Evolutionary conservation across 2,797 vertebrate genomes (phyloP).

Genomic region (Rallus crepitans): DNA sequence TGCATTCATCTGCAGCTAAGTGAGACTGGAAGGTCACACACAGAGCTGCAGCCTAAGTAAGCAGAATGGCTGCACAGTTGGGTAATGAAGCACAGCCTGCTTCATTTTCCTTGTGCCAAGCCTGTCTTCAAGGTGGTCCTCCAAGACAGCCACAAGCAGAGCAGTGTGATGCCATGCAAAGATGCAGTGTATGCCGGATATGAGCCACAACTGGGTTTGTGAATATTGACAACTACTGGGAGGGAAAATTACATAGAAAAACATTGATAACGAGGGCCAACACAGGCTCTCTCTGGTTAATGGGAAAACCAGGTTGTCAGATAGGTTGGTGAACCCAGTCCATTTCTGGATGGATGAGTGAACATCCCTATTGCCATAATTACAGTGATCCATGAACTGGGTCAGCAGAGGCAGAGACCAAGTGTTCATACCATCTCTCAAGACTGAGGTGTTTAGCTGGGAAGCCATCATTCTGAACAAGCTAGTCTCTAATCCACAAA

Average conservation of each 20-base stretch:
- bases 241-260: neutral
- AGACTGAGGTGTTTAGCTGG: neutral
- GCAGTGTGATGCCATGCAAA: neutral
- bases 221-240: neutral
- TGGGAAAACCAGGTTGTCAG: neutral
- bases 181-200: neutral
- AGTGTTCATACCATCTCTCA: neutral
- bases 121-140: neutral
- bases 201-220: neutral
- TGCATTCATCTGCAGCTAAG: neutral
- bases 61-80: neutral
- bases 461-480: neutral
- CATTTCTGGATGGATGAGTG: neutral
- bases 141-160: neutral
- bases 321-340: neutral
- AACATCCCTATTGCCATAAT: neutral
- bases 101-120: neutral
- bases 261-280: neutral
- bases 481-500: neutral
- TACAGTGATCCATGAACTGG: neutral
- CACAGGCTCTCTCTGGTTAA: neutral
- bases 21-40: neutral
- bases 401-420: neutral
- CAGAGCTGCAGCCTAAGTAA: neutral
- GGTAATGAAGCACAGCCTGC: neutral